phyloP scores from a whole-genome alignment of 2,797 vertebrate species.

The Mormyrops attenuatus region DNA sequence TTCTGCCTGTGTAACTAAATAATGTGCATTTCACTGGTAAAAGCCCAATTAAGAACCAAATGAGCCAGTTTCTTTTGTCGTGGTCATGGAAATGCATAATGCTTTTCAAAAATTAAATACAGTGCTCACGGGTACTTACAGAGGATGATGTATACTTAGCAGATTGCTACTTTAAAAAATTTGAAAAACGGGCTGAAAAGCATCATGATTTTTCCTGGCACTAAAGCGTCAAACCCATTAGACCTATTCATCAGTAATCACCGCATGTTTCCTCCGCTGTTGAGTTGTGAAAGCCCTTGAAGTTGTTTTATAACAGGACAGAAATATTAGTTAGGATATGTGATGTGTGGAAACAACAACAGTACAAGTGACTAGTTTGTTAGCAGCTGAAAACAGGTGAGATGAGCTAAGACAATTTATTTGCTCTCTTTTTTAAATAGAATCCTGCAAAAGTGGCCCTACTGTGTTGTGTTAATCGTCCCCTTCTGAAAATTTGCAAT shows the following conservation, averaged over 20 bases:
- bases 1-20: not conserved
- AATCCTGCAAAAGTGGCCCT: not conserved
- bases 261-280: not conserved
- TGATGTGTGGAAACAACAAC: not conserved
- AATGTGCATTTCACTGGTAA: not conserved
- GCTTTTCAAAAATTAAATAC: constrained; percentile 16
- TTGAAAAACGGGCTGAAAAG: constrained; percentile 2
- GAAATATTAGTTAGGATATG: constrained; percentile 7
- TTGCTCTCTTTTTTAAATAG: not conserved
- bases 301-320: constrained; percentile 12
- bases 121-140: constrained; percentile 16
- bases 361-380: not conserved
- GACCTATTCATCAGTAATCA: constrained; percentile 17
- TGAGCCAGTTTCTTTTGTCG: constrained; percentile 4
- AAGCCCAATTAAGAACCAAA: not conserved
- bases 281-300: constrained; percentile 4
- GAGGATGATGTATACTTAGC: constrained; percentile 11
- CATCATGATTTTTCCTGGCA: constrained; percentile 3
- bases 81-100: constrained; percentile 4
- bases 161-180: not conserved
- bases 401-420: not conserved
- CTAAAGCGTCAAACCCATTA: constrained; percentile 4
- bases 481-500: not conserved
- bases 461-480: not conserved
- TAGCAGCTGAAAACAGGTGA: not conserved